These are phyloP conservation scores for Cathartes aura DNA, from an alignment of 2,113 vertebrate genomes.

Conservation along the genomic window DNA sequence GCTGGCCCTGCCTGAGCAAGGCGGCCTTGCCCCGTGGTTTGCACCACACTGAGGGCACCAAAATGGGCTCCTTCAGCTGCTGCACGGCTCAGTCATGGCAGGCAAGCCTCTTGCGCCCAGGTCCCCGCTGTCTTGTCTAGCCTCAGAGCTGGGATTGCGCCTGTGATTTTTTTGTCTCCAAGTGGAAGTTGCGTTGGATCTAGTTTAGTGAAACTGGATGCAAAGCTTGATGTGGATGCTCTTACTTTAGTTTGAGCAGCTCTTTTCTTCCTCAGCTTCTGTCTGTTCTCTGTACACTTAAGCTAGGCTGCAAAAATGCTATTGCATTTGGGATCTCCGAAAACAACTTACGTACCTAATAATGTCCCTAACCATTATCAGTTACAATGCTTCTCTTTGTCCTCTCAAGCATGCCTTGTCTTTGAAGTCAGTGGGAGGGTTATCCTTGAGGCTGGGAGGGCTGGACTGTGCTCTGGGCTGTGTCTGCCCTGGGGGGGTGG, in stretches of 20 bases:
- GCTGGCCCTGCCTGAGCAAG: not conserved
- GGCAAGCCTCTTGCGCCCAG: not conserved
- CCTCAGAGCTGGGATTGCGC: not conserved
- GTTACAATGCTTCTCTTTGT: not conserved
- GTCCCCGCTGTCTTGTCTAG: rapidly evolving
- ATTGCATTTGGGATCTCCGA: rapidly evolving
- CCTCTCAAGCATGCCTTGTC: not conserved
- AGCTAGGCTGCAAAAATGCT: not conserved
- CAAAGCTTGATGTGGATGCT: not conserved
- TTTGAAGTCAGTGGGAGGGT: not conserved
- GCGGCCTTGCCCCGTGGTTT: not conserved
- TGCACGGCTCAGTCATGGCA: rapidly evolving
- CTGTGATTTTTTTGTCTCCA: not conserved
- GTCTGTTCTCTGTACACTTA: rapidly evolving
- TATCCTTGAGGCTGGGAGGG: not conserved
- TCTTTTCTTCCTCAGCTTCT: not conserved
- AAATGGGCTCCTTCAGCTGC: not conserved
- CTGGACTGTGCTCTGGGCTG: not conserved
- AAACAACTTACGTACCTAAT: not conserved
- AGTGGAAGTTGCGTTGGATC: rapidly evolving
- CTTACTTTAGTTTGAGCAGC: not conserved
- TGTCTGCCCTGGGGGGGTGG: not conserved
- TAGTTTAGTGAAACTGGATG: not conserved
- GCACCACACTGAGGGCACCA: not conserved
- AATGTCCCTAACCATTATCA: not conserved